These are phyloP conservation scores for Coelopa frigida DNA, from an alignment of 1,140 invertebrate species.

Conservation along the genomic window DNA sequence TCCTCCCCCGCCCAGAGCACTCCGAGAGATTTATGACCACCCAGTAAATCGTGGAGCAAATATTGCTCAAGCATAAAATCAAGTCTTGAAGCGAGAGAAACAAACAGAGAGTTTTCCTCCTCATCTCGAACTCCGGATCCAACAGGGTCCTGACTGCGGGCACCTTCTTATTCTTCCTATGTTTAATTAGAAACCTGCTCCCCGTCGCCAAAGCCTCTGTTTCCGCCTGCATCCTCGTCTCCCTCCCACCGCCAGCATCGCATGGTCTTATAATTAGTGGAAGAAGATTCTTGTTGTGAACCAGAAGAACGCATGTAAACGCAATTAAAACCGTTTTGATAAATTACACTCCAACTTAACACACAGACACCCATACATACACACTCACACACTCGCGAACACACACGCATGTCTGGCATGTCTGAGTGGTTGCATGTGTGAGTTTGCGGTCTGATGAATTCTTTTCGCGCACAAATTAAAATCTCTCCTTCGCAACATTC, in stretches of 20 bases:
- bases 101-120: background rate
- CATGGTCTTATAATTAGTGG: too few species aligned
- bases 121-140: background rate
- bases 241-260: too few species aligned
- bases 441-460: too few species aligned
- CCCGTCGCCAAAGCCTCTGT: too few species aligned
- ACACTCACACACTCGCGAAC: background rate
- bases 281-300: conserved; percentile 4
- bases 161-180: conserved; percentile 12
- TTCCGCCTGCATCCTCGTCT: too few species aligned
- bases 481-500: too few species aligned
- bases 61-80: too few species aligned
- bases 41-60: too few species aligned
- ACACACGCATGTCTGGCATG: background rate
- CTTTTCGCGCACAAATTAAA: too few species aligned
- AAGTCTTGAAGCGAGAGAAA: background rate
- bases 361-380: conserved; percentile 2
- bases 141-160: conserved; percentile 6
- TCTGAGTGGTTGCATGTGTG: too few species aligned
- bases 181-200: conserved; percentile 13
- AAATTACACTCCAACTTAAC: conserved; percentile 10
- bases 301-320: background rate
- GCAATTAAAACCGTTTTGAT: conserved; percentile 16
- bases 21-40: conserved; percentile 5
- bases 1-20: too few species aligned